Base-by-base conservation (phyloP, 2,888 invertebrate species). In the Lordiphosa fenestrarum region DNA sequence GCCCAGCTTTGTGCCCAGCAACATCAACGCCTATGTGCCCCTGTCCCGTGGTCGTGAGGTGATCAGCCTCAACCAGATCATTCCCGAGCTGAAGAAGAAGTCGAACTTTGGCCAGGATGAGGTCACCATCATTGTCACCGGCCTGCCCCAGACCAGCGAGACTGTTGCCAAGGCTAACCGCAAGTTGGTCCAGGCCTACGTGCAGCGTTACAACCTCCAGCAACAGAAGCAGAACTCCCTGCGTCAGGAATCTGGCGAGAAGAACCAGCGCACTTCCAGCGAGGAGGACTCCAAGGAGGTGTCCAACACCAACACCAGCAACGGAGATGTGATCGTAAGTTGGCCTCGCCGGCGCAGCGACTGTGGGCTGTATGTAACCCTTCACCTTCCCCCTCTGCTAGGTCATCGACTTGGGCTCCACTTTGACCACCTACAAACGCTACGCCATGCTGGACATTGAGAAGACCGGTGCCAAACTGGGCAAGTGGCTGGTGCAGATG, bases 91-190 rank as follows among this genome's bases (percentile, higher is more conserved):
- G 48, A 84, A 85, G 63, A 73, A 73, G 60, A 52, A 72, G 48
- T 39, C 54, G 53, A 70, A 77, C 48, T 78, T 88, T 33, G 85
- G 74, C 23, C 53, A 73, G 37, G 82, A 88, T 13, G 89, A 88
- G 61, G 82, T 88, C 3, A 87, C 89, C 56, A 74, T 88, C 60
- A 76, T 85, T 41, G 72, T 88, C 12, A 85, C 87, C 21, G 89
- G 88, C 6, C 52, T 88, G 49, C 76, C 86, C 39, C 67, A 83
- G 49, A 75, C 61, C 48, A 55, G 69, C 15, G 69, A 81, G n/a
- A 70, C 77, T 5, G 73, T 84, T 2, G 70, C 66, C 51, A 86
- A 87, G 66, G 84, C 86, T 30, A 72, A 53, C n/a, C 66, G 69
- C 25, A 76, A 84, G 52, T 48, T 88, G 6, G 68, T 86, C 19